Percentiles rank a stretch among this genome's conserved stretches.
Evolutionary conservation across 2,888 invertebrate genomes (phyloP).

Genomic region (Teleiodes luculella): DNA sequence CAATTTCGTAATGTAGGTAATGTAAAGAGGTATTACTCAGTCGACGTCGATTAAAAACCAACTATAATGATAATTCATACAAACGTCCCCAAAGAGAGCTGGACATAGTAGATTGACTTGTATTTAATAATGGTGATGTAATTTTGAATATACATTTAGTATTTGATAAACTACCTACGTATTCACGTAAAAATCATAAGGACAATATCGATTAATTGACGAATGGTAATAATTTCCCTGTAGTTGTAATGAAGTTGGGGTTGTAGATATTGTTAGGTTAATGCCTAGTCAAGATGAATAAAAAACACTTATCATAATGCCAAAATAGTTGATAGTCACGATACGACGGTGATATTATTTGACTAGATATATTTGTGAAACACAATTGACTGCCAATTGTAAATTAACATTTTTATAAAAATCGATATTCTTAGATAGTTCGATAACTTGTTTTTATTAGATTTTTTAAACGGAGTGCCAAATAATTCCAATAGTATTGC

Average conservation of each 20-base stretch:
- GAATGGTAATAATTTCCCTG: slow-evolving; percentile 64
- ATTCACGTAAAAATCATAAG: slow-evolving; percentile 76
- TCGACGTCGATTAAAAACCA: slow-evolving; percentile 56
- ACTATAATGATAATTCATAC: slow-evolving; percentile 55
- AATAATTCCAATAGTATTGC: slow-evolving; percentile 28
- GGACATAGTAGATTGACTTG: slow-evolving; percentile 64
- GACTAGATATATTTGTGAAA: slow-evolving; percentile 61
- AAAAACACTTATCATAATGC: slow-evolving; percentile 59
- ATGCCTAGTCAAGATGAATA: slow-evolving; percentile 47
- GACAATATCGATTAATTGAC: slow-evolving; percentile 76
- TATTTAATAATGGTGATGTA: slow-evolving; percentile 53
- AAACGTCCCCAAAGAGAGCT: slow-evolving; percentile 68
- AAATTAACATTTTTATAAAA: slow-evolving; percentile 66
- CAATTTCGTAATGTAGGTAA: slow-evolving; percentile 72
- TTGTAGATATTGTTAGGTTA: slow-evolving; percentile 67
- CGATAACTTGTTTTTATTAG: slow-evolving; percentile 65
- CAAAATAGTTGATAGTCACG: slow-evolving; percentile 56
- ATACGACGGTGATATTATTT: slow-evolving; percentile 68
- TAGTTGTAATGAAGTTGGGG: slow-evolving; percentile 55
- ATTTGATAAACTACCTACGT: slow-evolving; percentile 74
- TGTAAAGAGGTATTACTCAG: slow-evolving; percentile 55
- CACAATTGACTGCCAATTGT: slow-evolving; percentile 78
- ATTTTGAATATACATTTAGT: slow-evolving; percentile 67
- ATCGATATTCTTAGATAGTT: slow-evolving; percentile 72
- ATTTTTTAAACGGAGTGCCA: slow-evolving; percentile 70